A percentile compares a stretch with the other conserved stretches of the same genome.
phyloP scores from a whole-genome alignment of 2,797 vertebrate genomes.

The Vipera latastei region DNA sequence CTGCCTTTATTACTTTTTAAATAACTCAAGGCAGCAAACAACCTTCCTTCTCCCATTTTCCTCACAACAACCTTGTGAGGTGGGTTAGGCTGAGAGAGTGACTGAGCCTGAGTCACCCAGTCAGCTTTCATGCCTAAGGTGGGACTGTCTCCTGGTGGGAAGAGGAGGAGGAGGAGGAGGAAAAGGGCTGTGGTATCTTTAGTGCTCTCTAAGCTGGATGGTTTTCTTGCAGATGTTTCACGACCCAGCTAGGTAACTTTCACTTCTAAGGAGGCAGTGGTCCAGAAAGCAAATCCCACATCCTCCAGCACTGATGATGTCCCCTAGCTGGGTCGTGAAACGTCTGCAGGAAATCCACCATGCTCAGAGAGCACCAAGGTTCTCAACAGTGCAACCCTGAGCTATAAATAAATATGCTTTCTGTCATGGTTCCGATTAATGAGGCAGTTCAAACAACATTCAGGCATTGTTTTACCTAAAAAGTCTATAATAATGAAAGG shows the following conservation, averaged over 20 bases:
- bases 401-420: neutral
- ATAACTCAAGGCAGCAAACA: neutral
- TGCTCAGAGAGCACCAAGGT: neutral
- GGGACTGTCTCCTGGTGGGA: neutral
- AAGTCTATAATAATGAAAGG: no score
- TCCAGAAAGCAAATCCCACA: neutral
- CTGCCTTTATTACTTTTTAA: neutral
- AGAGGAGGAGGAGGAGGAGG: neutral
- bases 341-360: neutral
- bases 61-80: neutral
- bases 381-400: neutral
- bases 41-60: neutral
- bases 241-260: neutral
- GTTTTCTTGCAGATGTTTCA: neutral
- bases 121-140: neutral
- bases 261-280: neutral
- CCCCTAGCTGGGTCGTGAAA: neutral
- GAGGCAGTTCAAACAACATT: no score
- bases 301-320: neutral
- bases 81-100: neutral
- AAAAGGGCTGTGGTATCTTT: neutral
- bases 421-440: no score
- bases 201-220: neutral
- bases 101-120: neutral
- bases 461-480: no score